A percentile compares a stretch with the other conserved stretches of the same genome.
Evolutionary conservation across 92 coral and sea anemone species (phyloP).

Genomic region (Metridium senile): DNA sequence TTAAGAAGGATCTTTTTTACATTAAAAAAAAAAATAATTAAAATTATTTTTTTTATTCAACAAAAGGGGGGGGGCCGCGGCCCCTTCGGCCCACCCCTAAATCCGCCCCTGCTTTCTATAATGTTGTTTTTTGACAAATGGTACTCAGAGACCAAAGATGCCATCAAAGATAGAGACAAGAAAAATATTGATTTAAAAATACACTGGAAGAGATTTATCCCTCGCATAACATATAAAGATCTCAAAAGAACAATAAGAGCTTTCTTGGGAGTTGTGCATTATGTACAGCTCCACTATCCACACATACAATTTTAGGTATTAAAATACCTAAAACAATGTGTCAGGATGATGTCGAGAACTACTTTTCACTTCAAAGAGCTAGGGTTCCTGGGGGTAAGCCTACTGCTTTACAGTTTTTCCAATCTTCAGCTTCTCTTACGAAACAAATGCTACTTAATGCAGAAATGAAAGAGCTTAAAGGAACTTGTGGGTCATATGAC

Average conservation of each 20-base stretch:
- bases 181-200: neutral
- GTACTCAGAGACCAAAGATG: conserved; percentile 19
- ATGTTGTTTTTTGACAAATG: conserved; percentile 44
- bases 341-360: conserved; percentile 66
- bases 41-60: no score
- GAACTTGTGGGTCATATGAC: conserved; percentile 23
- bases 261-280: conserved; percentile 56
- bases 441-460: conserved; percentile 15
- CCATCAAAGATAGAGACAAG: neutral
- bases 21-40: no score
- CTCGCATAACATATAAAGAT: conserved; percentile 31
- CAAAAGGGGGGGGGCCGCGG: no score
- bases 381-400: conserved; percentile 32
- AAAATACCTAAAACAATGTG: conserved; percentile 65
- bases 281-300: conserved; percentile 50
- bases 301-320: conserved; percentile 1
- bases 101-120: conserved; percentile 8
- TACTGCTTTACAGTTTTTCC: conserved; percentile 21
- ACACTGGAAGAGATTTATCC: conserved; percentile 36
- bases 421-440: conserved; percentile 25
- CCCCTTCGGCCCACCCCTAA: no score
- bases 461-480: conserved; percentile 5
- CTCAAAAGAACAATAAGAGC: conserved; percentile 36
- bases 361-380: conserved; percentile 56
- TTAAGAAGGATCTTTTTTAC: no score